A percentile compares a stretch with the other conserved stretches of the same genome.
phyloP scores from a whole-genome alignment of 2,797 vertebrate genomes.

The Gymnothorax javanicus region DNA sequence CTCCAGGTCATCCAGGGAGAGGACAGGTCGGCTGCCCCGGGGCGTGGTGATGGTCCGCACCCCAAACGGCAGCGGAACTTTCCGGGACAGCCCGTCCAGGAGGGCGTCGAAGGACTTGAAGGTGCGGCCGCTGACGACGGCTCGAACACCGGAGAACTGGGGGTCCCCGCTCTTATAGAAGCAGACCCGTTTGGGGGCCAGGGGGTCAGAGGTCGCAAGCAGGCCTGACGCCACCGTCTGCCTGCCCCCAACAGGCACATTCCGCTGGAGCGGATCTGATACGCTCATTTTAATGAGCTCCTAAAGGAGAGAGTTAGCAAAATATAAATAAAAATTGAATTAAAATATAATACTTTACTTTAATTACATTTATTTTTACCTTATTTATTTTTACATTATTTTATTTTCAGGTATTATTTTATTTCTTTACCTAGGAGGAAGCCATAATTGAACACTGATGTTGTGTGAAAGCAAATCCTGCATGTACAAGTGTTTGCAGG shows the following conservation, averaged over 20 bases:
- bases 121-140: conserved; percentile 85
- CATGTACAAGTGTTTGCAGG: not conserved
- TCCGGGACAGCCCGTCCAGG: conserved; percentile 86
- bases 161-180: conserved; percentile 97
- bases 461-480: not conserved
- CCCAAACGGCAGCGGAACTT: conserved; percentile 92
- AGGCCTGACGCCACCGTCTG: conserved; percentile 64
- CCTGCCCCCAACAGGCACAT: conserved; percentile 68
- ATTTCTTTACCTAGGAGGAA: not conserved
- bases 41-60: conserved; percentile 94
- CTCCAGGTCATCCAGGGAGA: conserved; percentile 81
- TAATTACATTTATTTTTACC: not conserved
- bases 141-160: conserved; percentile 85
- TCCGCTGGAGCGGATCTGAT: conserved; percentile 68
- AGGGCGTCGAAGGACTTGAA: conserved; percentile 94
- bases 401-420: not conserved
- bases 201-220: conserved; percentile 66
- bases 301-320: not conserved
- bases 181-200: conserved; percentile 83
- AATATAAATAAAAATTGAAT: too few relatives aligned
- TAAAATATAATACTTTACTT: too few relatives aligned
- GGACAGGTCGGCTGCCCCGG: conserved; percentile 79
- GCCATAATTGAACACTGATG: not conserved
- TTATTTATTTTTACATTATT: too few relatives aligned
- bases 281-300: conserved; percentile 75